Base-by-base conservation (phyloP, 2,113 vertebrate species). In the Sinocyclocheilus grahami region DNA sequence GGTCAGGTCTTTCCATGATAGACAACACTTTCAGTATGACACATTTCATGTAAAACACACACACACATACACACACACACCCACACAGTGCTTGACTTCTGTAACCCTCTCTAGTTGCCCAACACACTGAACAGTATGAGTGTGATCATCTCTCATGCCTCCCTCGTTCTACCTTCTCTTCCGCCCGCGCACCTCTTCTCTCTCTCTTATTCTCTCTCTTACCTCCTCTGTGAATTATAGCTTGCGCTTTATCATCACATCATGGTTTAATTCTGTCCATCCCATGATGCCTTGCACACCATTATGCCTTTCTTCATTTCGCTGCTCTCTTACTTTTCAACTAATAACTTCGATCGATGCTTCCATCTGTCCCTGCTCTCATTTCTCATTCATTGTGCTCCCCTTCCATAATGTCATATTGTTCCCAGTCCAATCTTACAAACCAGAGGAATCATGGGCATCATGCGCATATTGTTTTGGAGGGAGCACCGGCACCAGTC, bases 81-180 rank as follows among this genome's bases (percentile, higher is more conserved):
- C 78, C 37, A 87, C 85, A 69, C 33, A 60, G n/a, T 67, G 69
- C 76, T 46, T 27, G 80, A 85, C 87, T 78, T 81, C 27, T 90
- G 91, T 84, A 80, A 89, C 85, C 77, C 86, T 87, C 83, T 88
- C 88, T 80, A 20, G 71, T 87, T 86, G 18, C 82, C 75, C 78
- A 82, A 78, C 85, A 79, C 87, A 83, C 62, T 81, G 65, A 30
- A 30, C 27, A 81, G 69, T 39, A 72, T 90, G 85, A 88, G 87
- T 84, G 84, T 33, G 30, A 88, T 86, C 82, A 78, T 88, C 71
- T 39, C 69, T 78, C n/a, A 63, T 77, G 20, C 6, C 53, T 81
- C 80, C 22, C 53, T 77, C 30, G 18, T 69, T 81, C 76, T 78
- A 76, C 76, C 82, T 84, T 79, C 84, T 72, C 82, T 81, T 74